Evolutionary conservation across 2,797 vertebrate species (phyloP).

Genomic region (Lerista edwardsae): DNA sequence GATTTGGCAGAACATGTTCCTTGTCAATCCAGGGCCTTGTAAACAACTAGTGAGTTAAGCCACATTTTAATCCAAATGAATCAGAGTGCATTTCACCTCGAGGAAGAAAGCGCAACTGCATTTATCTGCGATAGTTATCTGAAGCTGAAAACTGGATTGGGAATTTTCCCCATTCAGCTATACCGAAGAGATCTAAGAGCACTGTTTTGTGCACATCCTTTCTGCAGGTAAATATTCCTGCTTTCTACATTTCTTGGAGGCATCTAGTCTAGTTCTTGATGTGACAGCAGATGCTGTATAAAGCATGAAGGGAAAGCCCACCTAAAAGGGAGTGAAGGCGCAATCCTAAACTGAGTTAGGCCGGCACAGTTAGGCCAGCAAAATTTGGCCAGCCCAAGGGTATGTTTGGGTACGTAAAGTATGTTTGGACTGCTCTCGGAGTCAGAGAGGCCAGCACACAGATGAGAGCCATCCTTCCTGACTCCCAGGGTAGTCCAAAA

Average conservation of each 20-base stretch:
- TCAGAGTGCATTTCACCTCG: background rate
- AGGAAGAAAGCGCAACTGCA: background rate
- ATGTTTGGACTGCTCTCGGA: no score
- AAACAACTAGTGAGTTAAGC: constrained; percentile 2
- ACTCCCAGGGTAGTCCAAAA: no score
- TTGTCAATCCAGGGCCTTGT: constrained; percentile 12
- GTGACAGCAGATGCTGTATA: no score
- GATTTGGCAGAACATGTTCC: constrained; percentile 8
- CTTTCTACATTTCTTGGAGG: background rate
- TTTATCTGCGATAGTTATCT: background rate
- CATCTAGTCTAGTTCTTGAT: background rate
- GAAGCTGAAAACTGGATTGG: background rate
- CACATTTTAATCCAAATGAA: constrained; percentile 3
- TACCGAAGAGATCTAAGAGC: background rate
- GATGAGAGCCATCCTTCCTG: no score
- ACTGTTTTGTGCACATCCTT: background rate
- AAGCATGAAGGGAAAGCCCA: no score
- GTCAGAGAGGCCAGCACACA: no score
- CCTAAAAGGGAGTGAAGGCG: no score
- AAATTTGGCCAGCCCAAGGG: no score
- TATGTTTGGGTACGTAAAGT: no score
- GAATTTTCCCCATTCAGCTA: background rate
- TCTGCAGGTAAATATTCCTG: background rate
- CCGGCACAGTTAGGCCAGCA: no score
- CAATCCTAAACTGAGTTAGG: no score